Base-by-base conservation (phyloP, 2,888 invertebrate species). In the Allophyes oxyacanthae region DNA sequence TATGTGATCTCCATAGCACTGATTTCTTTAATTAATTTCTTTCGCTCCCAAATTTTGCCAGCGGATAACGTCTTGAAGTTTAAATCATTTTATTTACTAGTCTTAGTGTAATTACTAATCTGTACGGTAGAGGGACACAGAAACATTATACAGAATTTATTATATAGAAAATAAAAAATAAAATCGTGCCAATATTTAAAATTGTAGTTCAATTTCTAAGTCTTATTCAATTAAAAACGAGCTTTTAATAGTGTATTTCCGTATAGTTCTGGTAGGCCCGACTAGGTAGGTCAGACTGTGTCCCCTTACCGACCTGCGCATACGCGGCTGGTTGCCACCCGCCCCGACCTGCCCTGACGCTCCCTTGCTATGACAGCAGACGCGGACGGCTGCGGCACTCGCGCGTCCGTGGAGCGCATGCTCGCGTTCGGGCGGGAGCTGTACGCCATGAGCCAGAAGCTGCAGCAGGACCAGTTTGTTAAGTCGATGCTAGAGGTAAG, bases 401-500 rank as follows among this genome's bases (percentile, higher is more conserved):
- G 97, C 81, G 96, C 96, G 52, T 98, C 98, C 9, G 97, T 99
- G 69, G 98, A 99, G 91, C 96, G 98, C 79, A 98, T 99, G 96
- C 94, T 99, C 75, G 97, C 98, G 83, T 99, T 99, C 91, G 99
- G 99, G 14, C 96, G 97, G 78, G 99, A 99, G 85, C 95, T 99
- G 71, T 98, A 98, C 89, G 96, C 97, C 75, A 97, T 99, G 96
- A 98, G 98, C 86, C 97, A 97, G 85, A 86, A 89, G 63, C 84
- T 99, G 75, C 96, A 96, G 78, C 96, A 97, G 82, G 97, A 98
- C 82, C 96, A 96, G 84, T 97, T 96, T 70, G 97, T 97, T 87
- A 97, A 98, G 89, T 97, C 98, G 92, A 98, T 99, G 97, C 95
- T 99, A 59, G 97, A 98, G 95, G 98, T 98, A 82, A 86, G 87